phyloP scores from a whole-genome alignment of 2,113 vertebrate genomes.

The Xiphophorus hellerii region DNA sequence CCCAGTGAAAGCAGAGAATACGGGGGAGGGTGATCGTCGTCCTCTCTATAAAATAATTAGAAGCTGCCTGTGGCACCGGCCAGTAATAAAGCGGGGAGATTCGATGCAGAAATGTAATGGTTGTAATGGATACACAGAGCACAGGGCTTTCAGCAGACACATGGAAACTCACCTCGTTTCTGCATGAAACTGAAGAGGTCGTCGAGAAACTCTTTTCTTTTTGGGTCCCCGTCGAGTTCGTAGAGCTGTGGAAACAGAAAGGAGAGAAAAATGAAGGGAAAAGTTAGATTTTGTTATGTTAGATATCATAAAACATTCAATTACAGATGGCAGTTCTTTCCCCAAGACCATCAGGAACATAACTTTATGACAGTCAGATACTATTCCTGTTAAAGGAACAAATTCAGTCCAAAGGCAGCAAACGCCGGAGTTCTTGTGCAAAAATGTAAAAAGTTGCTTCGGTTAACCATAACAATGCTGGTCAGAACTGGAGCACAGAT shows the following conservation, averaged over 20 bases:
- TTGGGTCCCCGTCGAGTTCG: conserved; percentile 92
- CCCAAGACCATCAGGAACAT: background rate
- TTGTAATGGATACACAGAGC: conserved; percentile 3
- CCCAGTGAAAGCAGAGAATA: conserved; percentile 66
- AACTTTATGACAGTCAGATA: background rate
- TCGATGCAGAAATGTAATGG: conserved; percentile 19
- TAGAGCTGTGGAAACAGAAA: conserved; percentile 83
- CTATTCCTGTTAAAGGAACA: background rate
- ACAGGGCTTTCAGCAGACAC: too few relatives aligned
- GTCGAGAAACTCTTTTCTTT: conserved; percentile 96
- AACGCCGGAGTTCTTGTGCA: too few relatives aligned
- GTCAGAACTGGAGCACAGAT: too few relatives aligned
- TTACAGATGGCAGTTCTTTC: background rate
- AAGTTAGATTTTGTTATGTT: background rate
- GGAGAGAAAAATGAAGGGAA: conserved; percentile 11
- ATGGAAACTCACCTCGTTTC: conserved; percentile 87
- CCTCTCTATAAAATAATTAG: conserved; percentile 33
- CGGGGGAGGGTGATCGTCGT: conserved; percentile 9
- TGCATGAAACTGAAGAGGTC: conserved; percentile 99
- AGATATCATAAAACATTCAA: background rate
- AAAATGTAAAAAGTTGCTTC: too few relatives aligned
- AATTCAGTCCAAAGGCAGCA: too few relatives aligned
- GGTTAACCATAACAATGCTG: too few relatives aligned
- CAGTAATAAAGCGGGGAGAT: conserved; percentile 20
- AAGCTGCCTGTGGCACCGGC: conserved; percentile 9